A percentile compares a stretch with the other conserved stretches of the same genome.
Conservation (phyloP, 2,797 vertebrate genomes). For the Micromesistius poutassou region DNA sequence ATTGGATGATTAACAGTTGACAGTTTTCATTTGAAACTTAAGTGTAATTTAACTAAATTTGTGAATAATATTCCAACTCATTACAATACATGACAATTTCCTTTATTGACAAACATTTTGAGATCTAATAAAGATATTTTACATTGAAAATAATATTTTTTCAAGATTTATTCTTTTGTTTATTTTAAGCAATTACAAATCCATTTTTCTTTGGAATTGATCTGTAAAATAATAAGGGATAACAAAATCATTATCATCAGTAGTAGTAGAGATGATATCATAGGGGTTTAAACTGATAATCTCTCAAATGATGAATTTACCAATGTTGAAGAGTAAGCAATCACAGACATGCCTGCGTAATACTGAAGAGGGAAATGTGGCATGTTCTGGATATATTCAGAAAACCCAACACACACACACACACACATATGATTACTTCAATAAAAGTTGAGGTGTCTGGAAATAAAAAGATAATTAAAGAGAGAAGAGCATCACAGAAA, state of each 20-base stretch:
- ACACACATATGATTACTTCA: no score
- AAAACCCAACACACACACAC: not conserved
- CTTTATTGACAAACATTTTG: constrained; percentile 72
- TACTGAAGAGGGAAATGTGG: not conserved
- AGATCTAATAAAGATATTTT: constrained; percentile 74
- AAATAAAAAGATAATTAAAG: not conserved
- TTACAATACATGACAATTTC: constrained; percentile 60
- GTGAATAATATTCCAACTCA: constrained; percentile 68
- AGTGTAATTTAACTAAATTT: constrained; percentile 64
- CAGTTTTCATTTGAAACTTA: constrained; percentile 57
- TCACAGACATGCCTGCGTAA: no score
- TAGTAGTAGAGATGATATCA: not conserved
- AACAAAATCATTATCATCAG: not conserved
- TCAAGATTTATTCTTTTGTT: not conserved
- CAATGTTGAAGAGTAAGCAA: no score
- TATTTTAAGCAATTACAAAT: not conserved
- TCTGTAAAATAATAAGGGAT: not conserved
- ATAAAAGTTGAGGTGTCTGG: not conserved
- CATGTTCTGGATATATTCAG: not conserved
- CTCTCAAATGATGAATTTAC: no score
- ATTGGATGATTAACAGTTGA: constrained; percentile 52
- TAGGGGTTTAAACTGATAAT: not conserved
- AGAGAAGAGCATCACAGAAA: not conserved
- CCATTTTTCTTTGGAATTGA: not conserved
- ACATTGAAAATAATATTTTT: constrained; percentile 58